These are phyloP conservation scores for Leptestheria dahalacensis DNA, from an alignment of 1,140 invertebrate genomes.

Conservation along the genomic window DNA sequence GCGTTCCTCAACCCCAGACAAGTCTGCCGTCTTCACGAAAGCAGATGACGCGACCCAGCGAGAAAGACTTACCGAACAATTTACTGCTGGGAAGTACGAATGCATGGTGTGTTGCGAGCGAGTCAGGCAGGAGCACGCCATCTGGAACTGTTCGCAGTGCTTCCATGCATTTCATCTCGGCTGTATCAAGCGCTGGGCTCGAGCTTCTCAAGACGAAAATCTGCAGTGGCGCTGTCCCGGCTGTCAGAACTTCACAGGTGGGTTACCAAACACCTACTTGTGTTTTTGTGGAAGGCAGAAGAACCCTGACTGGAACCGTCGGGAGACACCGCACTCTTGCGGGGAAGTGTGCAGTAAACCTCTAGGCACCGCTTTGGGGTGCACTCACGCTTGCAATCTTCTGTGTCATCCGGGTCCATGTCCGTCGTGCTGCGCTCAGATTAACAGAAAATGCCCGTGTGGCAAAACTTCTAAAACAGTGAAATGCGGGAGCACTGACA, in stretches of 20 bases:
- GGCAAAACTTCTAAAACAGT: slow-evolving; percentile 26
- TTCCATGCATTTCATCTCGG: slow-evolving; percentile 79
- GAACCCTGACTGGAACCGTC: slow-evolving; percentile 54
- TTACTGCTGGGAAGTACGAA: slow-evolving; percentile 60
- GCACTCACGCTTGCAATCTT: slow-evolving; percentile 67
- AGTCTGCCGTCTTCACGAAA: not conserved
- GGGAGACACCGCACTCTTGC: slow-evolving; percentile 70
- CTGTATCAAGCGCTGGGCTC: slow-evolving; percentile 83
- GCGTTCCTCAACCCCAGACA: not conserved
- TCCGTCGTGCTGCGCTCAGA: slow-evolving; percentile 54
- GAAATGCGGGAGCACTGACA: slow-evolving; percentile 14
- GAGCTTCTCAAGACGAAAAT: slow-evolving; percentile 53
- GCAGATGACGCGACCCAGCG: slow-evolving; percentile 44
- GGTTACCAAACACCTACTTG: slow-evolving; percentile 51
- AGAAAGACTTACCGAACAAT: slow-evolving; percentile 61
- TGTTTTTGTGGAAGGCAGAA: slow-evolving; percentile 69
- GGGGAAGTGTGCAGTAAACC: slow-evolving; percentile 61
- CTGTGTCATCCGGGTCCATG: slow-evolving; percentile 75
- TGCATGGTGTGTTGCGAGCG: slow-evolving; percentile 85
- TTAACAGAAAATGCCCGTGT: slow-evolving; percentile 36
- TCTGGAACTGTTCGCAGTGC: slow-evolving; percentile 83
- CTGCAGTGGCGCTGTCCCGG: slow-evolving; percentile 80
- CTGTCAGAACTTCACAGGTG: slow-evolving; percentile 56
- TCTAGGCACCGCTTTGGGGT: slow-evolving; percentile 32
- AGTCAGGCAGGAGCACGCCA: slow-evolving; percentile 54